phyloP scores from a whole-genome alignment of 2,113 vertebrate species.

The Alosa alosa region DNA sequence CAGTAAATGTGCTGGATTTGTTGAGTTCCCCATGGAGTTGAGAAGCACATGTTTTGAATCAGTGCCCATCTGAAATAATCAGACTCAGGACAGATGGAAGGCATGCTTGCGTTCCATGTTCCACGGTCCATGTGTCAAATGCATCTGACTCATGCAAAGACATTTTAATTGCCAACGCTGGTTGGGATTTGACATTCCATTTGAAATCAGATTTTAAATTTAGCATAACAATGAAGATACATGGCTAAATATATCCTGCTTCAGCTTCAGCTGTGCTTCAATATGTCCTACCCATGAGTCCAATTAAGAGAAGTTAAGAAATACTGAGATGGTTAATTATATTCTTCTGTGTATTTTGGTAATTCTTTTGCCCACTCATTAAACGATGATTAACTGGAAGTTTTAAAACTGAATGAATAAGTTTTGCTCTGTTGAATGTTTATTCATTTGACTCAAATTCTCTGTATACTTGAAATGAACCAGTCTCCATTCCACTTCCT shows the following conservation, averaged over 20 bases:
- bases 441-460: background rate
- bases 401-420: background rate
- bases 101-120: background rate
- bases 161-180: conserved; percentile 9
- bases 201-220: background rate
- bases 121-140: background rate
- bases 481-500: background rate
- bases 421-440: background rate
- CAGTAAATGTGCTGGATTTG: conserved; percentile 5
- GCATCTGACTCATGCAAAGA: background rate
- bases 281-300: background rate
- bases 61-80: conserved; percentile 9
- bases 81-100: conserved; percentile 6
- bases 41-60: conserved; percentile 10
- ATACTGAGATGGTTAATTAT: background rate
- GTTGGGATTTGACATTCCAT: background rate
- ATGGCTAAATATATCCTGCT: background rate
- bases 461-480: background rate
- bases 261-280: background rate
- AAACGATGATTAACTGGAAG: background rate
- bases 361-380: background rate
- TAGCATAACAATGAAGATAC: background rate
- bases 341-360: background rate
- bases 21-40: background rate
- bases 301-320: background rate